Evolutionary conservation across 2,113 vertebrate species (phyloP).

Genomic region (Gnathochromis pfefferi): DNA sequence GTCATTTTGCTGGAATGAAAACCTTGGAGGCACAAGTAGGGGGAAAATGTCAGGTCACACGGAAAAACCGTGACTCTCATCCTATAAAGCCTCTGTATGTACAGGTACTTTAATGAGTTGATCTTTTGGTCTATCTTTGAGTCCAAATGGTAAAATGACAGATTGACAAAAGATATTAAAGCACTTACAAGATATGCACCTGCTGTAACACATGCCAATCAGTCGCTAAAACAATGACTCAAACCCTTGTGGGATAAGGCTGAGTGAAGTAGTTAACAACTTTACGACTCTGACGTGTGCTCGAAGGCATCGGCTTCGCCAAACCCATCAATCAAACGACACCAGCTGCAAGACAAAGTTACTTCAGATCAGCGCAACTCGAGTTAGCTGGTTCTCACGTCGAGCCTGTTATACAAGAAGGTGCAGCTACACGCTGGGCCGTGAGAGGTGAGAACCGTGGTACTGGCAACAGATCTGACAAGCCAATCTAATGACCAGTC

Average conservation of each 20-base stretch:
- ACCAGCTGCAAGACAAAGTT: constrained; percentile 45
- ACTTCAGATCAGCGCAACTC: constrained; percentile 13
- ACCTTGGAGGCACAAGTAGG: not conserved
- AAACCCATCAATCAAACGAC: constrained; percentile 47
- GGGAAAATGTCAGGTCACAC: not conserved
- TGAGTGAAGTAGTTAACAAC: constrained; percentile 47
- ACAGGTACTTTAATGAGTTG: not conserved
- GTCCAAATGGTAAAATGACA: not conserved
- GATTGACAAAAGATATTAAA: not conserved
- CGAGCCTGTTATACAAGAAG: constrained; percentile 37
- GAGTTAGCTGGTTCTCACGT: constrained; percentile 26
- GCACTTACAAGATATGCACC: constrained; percentile 24
- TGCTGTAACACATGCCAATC: constrained; percentile 51
- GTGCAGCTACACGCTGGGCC: constrained; percentile 19
- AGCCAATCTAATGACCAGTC: constrained; percentile 68
- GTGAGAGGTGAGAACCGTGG: constrained; percentile 47
- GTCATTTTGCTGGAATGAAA: constrained; percentile 30
- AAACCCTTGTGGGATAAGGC: constrained; percentile 38
- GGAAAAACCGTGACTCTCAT: not conserved
- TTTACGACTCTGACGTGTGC: constrained; percentile 62
- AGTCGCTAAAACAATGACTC: constrained; percentile 51
- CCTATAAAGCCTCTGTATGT: not conserved
- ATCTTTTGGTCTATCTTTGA: not conserved
- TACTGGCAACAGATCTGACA: constrained; percentile 62
- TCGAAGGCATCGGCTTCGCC: constrained; percentile 43